A percentile compares a stretch with the other conserved stretches of the same genome.
phyloP scores from a whole-genome alignment of 2,797 vertebrate species.

The Malurus splendens region DNA sequence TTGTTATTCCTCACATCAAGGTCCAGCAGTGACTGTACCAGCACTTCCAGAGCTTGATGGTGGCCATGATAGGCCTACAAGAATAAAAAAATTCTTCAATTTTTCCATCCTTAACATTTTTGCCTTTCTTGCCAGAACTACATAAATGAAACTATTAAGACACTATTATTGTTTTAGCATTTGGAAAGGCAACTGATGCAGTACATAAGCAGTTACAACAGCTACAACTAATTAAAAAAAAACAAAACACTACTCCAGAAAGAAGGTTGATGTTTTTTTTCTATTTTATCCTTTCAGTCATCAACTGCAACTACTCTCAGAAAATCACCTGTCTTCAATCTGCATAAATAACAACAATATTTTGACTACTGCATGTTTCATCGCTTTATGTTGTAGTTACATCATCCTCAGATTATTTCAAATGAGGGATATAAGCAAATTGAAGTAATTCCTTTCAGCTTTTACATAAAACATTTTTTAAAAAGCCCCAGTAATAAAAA shows the following conservation, averaged over 20 bases:
- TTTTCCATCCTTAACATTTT: background rate
- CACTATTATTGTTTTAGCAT: background rate
- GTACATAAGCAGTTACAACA: background rate
- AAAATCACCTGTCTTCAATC: background rate
- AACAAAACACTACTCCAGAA: background rate
- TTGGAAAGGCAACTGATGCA: background rate
- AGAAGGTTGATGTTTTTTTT: background rate
- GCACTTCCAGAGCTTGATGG: slow-evolving; percentile 93
- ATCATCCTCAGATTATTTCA: background rate
- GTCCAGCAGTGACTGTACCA: slow-evolving; percentile 94
- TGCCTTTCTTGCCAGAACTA: background rate
- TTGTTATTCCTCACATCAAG: slow-evolving; percentile 92
- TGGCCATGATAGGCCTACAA: slow-evolving; percentile 94
- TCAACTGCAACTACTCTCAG: background rate
- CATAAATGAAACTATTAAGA: background rate
- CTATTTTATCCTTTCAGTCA: background rate
- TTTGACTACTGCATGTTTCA: background rate
- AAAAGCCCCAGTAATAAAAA: background rate
- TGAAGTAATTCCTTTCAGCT: background rate
- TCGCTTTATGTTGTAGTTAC: background rate
- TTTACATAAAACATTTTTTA: background rate
- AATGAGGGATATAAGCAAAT: background rate
- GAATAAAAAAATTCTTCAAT: background rate
- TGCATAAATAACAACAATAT: background rate
- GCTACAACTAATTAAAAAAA: background rate